Conservation (phyloP, 2,113 vertebrate genomes). For the Pelvicachromis taeniatus region DNA sequence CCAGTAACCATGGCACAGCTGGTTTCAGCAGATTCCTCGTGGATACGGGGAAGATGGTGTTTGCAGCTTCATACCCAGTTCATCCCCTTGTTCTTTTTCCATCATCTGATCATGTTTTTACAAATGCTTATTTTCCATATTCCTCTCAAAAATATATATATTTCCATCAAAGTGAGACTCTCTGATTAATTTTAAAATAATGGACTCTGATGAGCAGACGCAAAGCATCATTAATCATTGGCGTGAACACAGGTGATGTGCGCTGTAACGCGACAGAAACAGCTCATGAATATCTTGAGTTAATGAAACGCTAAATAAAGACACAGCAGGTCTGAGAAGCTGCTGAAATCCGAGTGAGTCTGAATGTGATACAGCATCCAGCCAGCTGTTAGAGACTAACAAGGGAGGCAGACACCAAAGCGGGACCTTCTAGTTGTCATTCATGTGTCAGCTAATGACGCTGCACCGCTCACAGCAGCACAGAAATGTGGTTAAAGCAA, state of each 20-base stretch:
- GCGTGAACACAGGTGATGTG: too few species aligned
- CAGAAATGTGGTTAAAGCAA: not conserved
- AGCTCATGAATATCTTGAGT: too few species aligned
- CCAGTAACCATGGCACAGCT: not conserved
- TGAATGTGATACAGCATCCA: not conserved
- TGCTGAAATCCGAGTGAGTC: too few species aligned
- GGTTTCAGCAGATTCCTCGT: not conserved
- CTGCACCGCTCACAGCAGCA: not conserved
- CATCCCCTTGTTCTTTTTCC: not conserved
- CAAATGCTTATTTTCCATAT: not conserved
- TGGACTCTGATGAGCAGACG: too few species aligned
- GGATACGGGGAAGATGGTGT: not conserved
- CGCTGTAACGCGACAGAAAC: too few species aligned
- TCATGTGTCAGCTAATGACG: not conserved
- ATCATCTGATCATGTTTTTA: not conserved
- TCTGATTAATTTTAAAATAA: rapidly evolving
- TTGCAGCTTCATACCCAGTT: not conserved
- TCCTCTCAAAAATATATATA: not conserved
- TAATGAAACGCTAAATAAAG: too few species aligned
- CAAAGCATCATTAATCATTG: too few species aligned
- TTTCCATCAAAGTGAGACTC: not conserved
- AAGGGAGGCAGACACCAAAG: not conserved
- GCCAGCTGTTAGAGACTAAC: not conserved
- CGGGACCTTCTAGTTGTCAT: not conserved
- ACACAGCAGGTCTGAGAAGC: too few species aligned